Base-by-base conservation (phyloP, 2,888 invertebrate genomes). In the Nymphalis urticae region DNA sequence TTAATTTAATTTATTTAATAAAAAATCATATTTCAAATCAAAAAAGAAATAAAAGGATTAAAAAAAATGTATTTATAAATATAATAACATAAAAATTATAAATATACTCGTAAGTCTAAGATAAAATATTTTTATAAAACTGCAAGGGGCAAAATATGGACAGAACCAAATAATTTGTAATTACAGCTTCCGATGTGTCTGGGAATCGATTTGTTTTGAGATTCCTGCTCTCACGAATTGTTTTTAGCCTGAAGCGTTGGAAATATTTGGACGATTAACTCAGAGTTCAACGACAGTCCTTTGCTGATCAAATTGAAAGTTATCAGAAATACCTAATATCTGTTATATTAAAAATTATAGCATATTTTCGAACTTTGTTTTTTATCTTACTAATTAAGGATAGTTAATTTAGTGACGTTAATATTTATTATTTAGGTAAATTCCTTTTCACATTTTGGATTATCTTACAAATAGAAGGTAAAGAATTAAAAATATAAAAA, bases 141-240 rank as follows among this genome's bases (percentile, higher is more conserved):
- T 54, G 10, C 16, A 54, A 27, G 13, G 16, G 1, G 27, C 6
- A 24, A n/a, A 27, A 17, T 6, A 32, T 24, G 21, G n/a, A n/a
- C 62, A 62, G 42, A 42, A 51, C 42, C 21, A 42, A 62, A 62
- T 64, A 66, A 53, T 27, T 53, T 19, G 51, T 36, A 58, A 66
- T 51, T 21, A 70, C 24, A 56, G 50, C n/a, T 61, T 64, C 66
- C 66, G 21, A 66, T 50, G 60, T 66, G 56, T 27, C 50, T 64
- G 66, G 32, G 56, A 64, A 70, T 42, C 86, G 84, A 86, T 82
- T 84, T 87, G 85, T 85, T 85, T 84, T 87, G 76, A 82, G 64
- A 62, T 81, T 80, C 77, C 78, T 76, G 76, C 72, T 77, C 76
- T 69, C 71, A 71, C 67, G 70, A 48, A 36, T 32, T 64, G 56